Evolutionary conservation across 1,140 invertebrate genomes (phyloP).

Genomic region (Drosophila pectinifera): DNA sequence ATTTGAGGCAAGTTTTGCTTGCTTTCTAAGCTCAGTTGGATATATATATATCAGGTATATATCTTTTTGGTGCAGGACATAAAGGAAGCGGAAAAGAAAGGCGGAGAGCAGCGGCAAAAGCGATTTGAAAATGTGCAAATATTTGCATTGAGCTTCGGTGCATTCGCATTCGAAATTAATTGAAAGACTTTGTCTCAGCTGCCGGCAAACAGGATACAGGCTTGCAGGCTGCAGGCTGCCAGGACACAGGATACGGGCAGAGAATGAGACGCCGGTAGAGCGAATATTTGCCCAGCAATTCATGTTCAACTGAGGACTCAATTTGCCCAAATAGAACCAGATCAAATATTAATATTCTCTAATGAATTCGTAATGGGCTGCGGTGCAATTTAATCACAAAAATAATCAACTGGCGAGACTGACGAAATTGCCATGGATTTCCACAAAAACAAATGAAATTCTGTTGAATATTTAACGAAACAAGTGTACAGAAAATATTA

Average conservation of each 20-base stretch:
- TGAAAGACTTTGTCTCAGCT: constrained; percentile 49
- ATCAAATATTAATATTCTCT: constrained; percentile 42
- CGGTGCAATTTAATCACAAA: constrained; percentile 6
- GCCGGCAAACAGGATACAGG: constrained; percentile 17
- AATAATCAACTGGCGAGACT: not conserved
- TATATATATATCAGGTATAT: not conserved
- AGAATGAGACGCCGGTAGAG: constrained; percentile 6
- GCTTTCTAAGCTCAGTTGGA: not conserved
- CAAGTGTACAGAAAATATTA: too few species aligned
- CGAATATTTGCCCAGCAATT: constrained; percentile 32
- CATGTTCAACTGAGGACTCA: constrained; percentile 21
- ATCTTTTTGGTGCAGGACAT: not conserved
- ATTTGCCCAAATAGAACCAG: constrained; percentile 25
- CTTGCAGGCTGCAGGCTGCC: not conserved
- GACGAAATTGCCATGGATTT: not conserved
- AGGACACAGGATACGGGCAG: not conserved
- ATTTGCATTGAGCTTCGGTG: constrained; percentile 56
- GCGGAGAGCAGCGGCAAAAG: constrained; percentile 22
- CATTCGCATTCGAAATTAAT: constrained; percentile 60
- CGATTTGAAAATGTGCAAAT: constrained; percentile 60
- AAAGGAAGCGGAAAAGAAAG: not conserved
- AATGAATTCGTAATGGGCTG: constrained; percentile 29
- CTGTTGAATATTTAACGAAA: not conserved
- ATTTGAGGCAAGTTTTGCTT: not conserved
- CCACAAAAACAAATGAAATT: not conserved